Conservation (phyloP, 2,113 vertebrate species). For the Neopipo cinnamomea region DNA sequence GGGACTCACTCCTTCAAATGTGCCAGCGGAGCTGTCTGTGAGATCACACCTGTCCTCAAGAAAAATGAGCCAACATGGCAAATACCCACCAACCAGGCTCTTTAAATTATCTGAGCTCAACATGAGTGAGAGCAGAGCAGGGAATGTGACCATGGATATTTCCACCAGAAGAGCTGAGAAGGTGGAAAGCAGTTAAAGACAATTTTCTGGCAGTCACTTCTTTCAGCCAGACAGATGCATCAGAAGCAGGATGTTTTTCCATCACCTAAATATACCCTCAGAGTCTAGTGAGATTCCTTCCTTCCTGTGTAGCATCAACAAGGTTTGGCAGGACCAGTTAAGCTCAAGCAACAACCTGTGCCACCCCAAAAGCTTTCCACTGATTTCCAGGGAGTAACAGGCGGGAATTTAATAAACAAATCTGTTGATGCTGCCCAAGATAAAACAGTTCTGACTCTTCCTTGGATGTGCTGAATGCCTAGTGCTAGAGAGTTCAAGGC, state of each 20-base stretch:
- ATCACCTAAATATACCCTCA: neutral
- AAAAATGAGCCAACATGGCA: neutral
- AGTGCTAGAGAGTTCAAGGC: neutral
- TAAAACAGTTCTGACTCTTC: neutral
- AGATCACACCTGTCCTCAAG: neutral
- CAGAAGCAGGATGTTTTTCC: neutral
- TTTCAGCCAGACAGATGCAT: neutral
- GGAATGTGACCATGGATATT: accelerated
- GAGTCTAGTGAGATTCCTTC: neutral
- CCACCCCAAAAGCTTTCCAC: neutral
- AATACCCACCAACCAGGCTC: neutral
- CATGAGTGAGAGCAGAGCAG: neutral
- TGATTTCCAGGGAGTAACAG: neutral
- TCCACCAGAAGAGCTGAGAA: neutral
- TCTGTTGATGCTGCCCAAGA: neutral
- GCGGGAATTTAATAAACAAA: slow-evolving; percentile 26
- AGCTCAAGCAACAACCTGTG: neutral
- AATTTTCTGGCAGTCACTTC: neutral
- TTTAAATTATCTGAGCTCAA: neutral
- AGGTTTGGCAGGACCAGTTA: neutral
- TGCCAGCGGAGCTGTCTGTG: neutral
- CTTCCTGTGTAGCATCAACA: neutral
- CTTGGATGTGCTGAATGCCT: neutral
- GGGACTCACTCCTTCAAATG: neutral
- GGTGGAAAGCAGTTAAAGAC: neutral